A percentile compares a stretch with the other conserved stretches of the same genome.
phyloP scores from a whole-genome alignment of 2,113 vertebrate species.

The Thamnaconus septentrionalis region DNA sequence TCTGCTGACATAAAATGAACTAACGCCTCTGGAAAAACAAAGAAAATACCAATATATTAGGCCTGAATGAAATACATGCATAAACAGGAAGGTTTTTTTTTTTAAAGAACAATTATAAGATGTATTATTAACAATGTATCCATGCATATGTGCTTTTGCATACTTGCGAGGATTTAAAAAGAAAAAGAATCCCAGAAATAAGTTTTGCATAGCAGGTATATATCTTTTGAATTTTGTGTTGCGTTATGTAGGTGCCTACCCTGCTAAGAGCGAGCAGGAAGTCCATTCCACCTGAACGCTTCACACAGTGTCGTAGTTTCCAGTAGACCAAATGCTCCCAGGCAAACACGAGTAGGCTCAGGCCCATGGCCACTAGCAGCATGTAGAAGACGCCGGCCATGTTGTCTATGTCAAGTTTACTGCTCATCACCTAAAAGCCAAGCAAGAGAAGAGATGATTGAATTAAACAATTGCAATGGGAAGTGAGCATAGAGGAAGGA shows the following conservation, averaged over 20 bases:
- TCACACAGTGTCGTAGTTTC: constrained; percentile 84
- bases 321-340: constrained; percentile 91
- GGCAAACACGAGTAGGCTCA: constrained; percentile 87
- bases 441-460: background rate
- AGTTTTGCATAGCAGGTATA: too few relatives aligned
- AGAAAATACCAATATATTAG: too few relatives aligned
- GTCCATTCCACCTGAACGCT: constrained; percentile 81
- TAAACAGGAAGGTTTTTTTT: too few relatives aligned
- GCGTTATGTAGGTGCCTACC: constrained; percentile 54
- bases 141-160: too few relatives aligned
- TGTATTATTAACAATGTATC: too few relatives aligned
- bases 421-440: constrained; percentile 85
- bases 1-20: too few relatives aligned
- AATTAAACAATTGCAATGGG: background rate
- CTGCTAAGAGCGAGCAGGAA: constrained; percentile 87
- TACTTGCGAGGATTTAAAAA: too few relatives aligned
- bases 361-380: constrained; percentile 90
- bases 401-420: constrained; percentile 91
- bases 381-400: constrained; percentile 93
- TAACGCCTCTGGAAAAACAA: too few relatives aligned
- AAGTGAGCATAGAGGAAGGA: constrained; percentile 15
- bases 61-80: too few relatives aligned
- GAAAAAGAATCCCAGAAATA: too few relatives aligned
- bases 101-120: too few relatives aligned
- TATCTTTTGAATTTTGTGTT: background rate